These are phyloP conservation scores for Trichomalopsis sarcophagae DNA, from an alignment of 1,140 invertebrate genomes.

Conservation along the genomic window DNA sequence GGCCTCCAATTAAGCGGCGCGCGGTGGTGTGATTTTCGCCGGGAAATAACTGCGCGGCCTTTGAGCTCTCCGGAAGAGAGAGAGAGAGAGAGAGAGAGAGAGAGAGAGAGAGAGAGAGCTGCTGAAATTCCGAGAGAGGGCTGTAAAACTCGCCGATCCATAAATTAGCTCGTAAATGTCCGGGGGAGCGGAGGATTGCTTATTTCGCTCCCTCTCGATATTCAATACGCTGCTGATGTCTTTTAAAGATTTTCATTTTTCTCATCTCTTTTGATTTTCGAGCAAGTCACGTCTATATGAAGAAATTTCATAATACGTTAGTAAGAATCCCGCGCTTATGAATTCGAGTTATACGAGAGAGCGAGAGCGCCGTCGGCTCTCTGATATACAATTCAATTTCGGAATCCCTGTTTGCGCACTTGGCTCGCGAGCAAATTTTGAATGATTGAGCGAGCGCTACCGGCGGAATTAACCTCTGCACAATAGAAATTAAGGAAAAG, in stretches of 20 bases:
- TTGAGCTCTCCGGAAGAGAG: background rate
- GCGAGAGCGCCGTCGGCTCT: too few relatives aligned
- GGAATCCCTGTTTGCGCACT: background rate
- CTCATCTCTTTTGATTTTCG: too few relatives aligned
- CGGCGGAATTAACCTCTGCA: background rate
- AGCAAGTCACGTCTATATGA: background rate
- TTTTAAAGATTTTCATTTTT: too few relatives aligned
- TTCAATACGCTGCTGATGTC: background rate
- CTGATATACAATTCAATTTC: background rate
- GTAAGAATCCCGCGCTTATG: background rate
- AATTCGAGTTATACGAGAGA: background rate
- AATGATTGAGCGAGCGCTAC: background rate
- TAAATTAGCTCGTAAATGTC: background rate
- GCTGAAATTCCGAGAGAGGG: background rate
- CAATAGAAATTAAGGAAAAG: too few relatives aligned
- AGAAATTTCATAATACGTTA: background rate
- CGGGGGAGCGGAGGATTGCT: background rate
- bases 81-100: background rate
- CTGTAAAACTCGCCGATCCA: background rate
- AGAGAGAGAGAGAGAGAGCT: background rate
- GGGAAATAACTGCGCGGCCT: slow-evolving; percentile 16
- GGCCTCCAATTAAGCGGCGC: slow-evolving; percentile 40
- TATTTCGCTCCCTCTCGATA: background rate
- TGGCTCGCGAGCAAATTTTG: background rate
- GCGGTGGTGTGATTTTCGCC: slow-evolving; percentile 27